Base-by-base conservation (phyloP, 35 echinoderm and acorn worm species). In the Amphiura filiformis region DNA sequence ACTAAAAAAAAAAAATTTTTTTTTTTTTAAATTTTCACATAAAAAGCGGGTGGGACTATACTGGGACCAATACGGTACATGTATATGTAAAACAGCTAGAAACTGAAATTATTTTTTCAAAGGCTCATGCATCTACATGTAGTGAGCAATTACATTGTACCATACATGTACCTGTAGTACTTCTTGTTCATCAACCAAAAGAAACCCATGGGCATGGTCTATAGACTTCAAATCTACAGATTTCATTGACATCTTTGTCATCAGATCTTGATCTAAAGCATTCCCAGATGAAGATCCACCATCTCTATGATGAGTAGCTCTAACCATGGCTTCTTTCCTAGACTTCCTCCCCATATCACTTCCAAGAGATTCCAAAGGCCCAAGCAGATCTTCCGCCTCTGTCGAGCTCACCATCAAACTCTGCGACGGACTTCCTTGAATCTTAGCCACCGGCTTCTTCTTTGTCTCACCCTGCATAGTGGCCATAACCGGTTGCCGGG, bases 111-210 rank as follows among this genome's bases (percentile, higher is more conserved):
- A 39, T 38, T 80, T 0, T 11, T 81, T 0, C 56, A 85, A 13
- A 15, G 11, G 20, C 80, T 40, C 17, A 34, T 23, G 32, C 13
- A 61, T 61, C 13, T 61, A 61, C 56, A 61, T 61, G 56, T 61
- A 61, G 13, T 15, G n/a, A 61, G 3, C 70, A 76, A 76, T n/a
- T n/a, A n/a, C n/a, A n/a, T n/a, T n/a, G n/a, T n/a, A n/a, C n/a
- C n/a, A n/a, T n/a, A n/a, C n/a, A n/a, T n/a, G 34, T 84, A 97
- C 95, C 95, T 97, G 95, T n/a, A 98, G 79, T 47, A 76, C 76
- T 89, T 98, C 96, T 86, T 88, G 81, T 37, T 94, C 96, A 94
- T 98, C 83, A 75, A 94, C 92, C 64, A 98, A 76, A 31, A 98
- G 86, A 79, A 98, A 94, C 32, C 95, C 95, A 38, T 85, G 79